Evolutionary conservation across 2,888 invertebrate species (phyloP), one percentile per base, ranked within the genome.

Genomic region (Tachina fera): DNA sequence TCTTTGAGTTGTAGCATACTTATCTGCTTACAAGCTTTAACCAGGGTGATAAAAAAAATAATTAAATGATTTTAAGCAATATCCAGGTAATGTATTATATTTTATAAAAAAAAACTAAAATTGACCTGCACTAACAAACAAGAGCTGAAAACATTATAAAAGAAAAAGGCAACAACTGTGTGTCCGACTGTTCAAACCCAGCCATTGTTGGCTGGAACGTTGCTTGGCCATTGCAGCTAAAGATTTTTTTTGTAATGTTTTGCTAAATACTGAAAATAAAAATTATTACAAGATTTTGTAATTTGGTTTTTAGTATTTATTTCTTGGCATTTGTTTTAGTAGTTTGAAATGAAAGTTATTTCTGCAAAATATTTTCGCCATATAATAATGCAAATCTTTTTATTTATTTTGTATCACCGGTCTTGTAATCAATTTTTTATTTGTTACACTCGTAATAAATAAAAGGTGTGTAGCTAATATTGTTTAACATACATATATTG

Each of bases 301-400:
- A 63, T 61, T 63, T 61, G 63, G 16, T 61, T 58, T 67, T 58
- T 4, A 43, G 53, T 39, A 49, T 72, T 61, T 74, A 49, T 72
- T 61, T 74, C 3, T 58, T 58, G 65, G 53, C 2, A 60, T 47
- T 79, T 74, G 47, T 19, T 49, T 56, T 61, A 58, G 22, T 19
- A 49, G 49, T 58, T 79, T 72, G 5, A 65, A 72, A 72, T 72
- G 80, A 80, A 80, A 80, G 79, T 79, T 51, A 53, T 56, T 51
- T 49, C 13, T 71, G 61, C 14, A 51, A 41, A 74, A 43, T 19
- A 6, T 72, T 79, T 72, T 49, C 6, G 41, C n/a, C 63, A 56
- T 47, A 31, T 47, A 56, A 6, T 4, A 61, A 43, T 71, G 16
- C 9, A 31, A 39, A 61, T 3, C 51, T 61, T 45, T 6, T 63